Evolutionary conservation across 1,140 invertebrate species (phyloP).

Genomic region (Plectrocnemia conspersa): DNA sequence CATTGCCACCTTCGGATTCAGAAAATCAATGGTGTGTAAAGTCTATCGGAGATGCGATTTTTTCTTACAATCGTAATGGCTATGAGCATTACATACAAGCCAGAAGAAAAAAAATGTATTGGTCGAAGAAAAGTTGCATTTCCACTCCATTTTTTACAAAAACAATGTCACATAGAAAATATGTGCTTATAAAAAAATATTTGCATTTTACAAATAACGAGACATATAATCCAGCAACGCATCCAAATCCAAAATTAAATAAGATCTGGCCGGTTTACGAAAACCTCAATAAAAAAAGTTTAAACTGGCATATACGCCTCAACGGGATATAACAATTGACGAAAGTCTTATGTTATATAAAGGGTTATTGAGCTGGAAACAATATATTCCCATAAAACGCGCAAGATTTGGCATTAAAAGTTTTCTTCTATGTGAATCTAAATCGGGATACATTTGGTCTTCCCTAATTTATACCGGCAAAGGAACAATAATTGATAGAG

Average conservation of each 20-base stretch:
- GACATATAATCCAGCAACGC: conserved; percentile 8
- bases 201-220: conserved; percentile 7
- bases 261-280: conserved; percentile 9
- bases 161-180: conserved; percentile 2
- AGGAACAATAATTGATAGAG: conserved; percentile 8
- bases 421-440: conserved; percentile 5
- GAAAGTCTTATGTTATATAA: conserved; percentile 12
- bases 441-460: conserved; percentile 5
- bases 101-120: conserved; percentile 1
- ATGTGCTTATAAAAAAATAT: conserved; percentile 5
- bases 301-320: not conserved
- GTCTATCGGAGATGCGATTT: conserved; percentile 2
- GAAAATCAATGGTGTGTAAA: conserved; percentile 1
- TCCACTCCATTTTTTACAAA: not conserved
- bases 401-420: conserved; percentile 11
- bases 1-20: conserved; percentile 1
- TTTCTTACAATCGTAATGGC: conserved; percentile 4
- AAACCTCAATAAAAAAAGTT: conserved; percentile 5
- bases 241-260: conserved; percentile 8
- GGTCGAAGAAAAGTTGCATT: not conserved
- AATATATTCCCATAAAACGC: not conserved
- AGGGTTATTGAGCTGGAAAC: conserved; percentile 3
- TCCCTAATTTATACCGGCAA: conserved; percentile 3
- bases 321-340: conserved; percentile 3
- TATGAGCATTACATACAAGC: conserved; percentile 1